Conservation (phyloP, 2,113 vertebrate species). For the Arenaria interpres region DNA sequence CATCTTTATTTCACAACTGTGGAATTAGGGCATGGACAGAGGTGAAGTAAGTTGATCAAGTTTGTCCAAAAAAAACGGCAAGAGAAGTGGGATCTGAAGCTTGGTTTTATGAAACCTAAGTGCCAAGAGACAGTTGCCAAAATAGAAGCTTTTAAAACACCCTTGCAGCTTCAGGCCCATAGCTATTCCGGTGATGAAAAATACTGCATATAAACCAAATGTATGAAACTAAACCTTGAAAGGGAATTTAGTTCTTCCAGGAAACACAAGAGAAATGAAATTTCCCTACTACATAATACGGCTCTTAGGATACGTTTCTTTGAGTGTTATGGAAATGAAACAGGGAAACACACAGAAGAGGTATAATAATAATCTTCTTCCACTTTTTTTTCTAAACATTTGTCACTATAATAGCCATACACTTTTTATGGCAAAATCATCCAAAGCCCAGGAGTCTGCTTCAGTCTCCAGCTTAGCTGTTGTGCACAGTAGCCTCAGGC, state of each 20-base stretch:
- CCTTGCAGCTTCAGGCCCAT: not conserved
- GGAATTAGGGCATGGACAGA: not conserved
- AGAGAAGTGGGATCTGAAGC: not conserved
- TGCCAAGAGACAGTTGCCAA: not conserved
- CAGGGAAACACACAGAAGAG: not conserved
- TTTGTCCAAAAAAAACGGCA: not conserved
- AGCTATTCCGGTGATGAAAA: not conserved
- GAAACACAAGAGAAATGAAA: not conserved
- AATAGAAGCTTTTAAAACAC: not conserved
- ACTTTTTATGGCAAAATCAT: not conserved
- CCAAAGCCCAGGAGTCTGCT: not conserved
- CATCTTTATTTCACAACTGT: not conserved
- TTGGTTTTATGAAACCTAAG: not conserved
- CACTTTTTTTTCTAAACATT: not conserved
- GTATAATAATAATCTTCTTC: not conserved
- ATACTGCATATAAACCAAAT: not conserved
- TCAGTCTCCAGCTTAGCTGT: not conserved
- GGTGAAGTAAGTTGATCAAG: not conserved
- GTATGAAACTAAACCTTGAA: not conserved
- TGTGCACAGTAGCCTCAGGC: not conserved
- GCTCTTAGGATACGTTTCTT: not conserved
- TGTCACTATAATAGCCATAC: not conserved
- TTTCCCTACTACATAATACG: not conserved
- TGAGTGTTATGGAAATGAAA: not conserved
- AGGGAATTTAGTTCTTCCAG: not conserved